A percentile compares a stretch with the other conserved stretches of the same genome.
phyloP scores from a whole-genome alignment of 2,888 invertebrate genomes.

The Rapana venosa region DNA sequence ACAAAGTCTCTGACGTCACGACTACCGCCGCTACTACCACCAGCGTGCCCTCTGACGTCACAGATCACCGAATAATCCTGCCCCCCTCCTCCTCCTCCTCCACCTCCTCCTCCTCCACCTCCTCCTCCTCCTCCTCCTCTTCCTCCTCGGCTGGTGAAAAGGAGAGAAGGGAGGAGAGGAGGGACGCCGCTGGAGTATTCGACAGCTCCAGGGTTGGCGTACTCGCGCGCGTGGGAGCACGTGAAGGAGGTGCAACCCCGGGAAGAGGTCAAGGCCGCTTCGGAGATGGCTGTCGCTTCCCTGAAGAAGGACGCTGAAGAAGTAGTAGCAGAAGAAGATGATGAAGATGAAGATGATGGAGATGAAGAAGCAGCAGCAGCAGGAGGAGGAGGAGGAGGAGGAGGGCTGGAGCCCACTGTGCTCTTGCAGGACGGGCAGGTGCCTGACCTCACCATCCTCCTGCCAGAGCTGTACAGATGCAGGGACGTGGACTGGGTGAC shows the following conservation, averaged over 20 bases:
- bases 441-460: constrained; percentile 37
- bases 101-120: too few species aligned
- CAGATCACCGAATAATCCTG: not conserved
- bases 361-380: too few species aligned
- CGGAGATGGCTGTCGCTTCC: not conserved
- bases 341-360: too few species aligned
- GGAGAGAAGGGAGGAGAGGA: not conserved
- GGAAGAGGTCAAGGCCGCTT: not conserved
- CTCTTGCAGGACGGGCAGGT: constrained; percentile 65
- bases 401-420: constrained; percentile 55
- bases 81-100: too few species aligned
- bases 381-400: too few species aligned
- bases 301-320: not conserved
- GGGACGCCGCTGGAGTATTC: not conserved
- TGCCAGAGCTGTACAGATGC: constrained; percentile 32
- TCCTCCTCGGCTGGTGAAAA: not conserved
- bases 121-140: too few species aligned
- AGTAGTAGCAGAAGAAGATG: too few species aligned
- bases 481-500: not conserved
- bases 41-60: not conserved
- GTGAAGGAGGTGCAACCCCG: not conserved
- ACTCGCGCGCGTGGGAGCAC: constrained; percentile 7
- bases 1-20: constrained; percentile 6
- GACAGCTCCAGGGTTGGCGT: not conserved
- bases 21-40: too few species aligned